Conservation (phyloP, 2,888 invertebrate genomes). For the Brachypalpus laphriformis region DNA sequence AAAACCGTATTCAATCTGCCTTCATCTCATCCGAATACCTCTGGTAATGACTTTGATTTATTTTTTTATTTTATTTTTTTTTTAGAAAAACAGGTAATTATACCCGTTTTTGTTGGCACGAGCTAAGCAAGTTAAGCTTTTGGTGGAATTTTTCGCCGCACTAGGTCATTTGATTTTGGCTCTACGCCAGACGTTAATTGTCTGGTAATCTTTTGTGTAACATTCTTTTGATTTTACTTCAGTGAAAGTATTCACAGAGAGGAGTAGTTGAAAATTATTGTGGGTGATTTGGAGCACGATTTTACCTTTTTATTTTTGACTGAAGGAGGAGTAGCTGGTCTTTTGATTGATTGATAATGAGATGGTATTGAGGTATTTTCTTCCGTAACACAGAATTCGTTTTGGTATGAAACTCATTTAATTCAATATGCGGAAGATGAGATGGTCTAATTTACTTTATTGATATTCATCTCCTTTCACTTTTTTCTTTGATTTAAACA, state of each 20-base stretch:
- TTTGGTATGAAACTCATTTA: conserved; percentile 8
- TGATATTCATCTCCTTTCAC: not conserved
- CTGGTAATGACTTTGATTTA: conserved; percentile 59
- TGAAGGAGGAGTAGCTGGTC: not conserved
- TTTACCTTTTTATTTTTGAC: conserved; percentile 14
- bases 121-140: conserved; percentile 24
- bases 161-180: conserved; percentile 30
- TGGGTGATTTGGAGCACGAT: conserved; percentile 46
- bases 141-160: conserved; percentile 17
- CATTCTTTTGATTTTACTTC: conserved; percentile 2
- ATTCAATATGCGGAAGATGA: conserved; percentile 1
- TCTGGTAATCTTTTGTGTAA: conserved; percentile 25
- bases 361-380: not conserved
- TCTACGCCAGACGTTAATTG: conserved; percentile 13
- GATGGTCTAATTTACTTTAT: not conserved
- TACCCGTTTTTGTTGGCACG: conserved; percentile 46
- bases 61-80: conserved; percentile 11
- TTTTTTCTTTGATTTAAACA: not conserved
- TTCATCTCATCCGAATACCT: conserved; percentile 34
- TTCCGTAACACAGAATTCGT: not conserved
- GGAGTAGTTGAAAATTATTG: conserved; percentile 4
- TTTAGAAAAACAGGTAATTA: conserved; percentile 32
- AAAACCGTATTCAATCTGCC: conserved; percentile 39
- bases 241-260: conserved; percentile 29
- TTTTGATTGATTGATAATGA: conserved; percentile 30